These are phyloP conservation scores for Oligia latruncula DNA, from an alignment of 2,888 invertebrate species.

Conservation along the genomic window DNA sequence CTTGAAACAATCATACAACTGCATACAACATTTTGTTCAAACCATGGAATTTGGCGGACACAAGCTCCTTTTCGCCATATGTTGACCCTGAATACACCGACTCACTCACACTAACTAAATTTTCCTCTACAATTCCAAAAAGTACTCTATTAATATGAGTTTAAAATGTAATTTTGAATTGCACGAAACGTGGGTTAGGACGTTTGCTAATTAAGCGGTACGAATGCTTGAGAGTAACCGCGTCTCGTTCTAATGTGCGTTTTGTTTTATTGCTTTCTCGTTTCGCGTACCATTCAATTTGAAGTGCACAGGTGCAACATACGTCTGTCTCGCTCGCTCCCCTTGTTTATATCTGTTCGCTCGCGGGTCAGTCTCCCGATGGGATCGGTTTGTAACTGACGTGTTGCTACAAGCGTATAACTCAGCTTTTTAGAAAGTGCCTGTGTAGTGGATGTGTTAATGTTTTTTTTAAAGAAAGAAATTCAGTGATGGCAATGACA, in stretches of 20 bases:
- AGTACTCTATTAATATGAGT: constrained; percentile 22
- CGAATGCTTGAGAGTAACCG: constrained; percentile 68
- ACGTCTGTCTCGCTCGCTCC: constrained; percentile 81
- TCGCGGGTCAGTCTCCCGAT: constrained; percentile 81
- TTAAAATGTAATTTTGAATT: constrained; percentile 62
- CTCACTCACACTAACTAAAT: constrained; percentile 66
- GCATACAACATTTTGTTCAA: constrained; percentile 68
- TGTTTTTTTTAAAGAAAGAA: constrained; percentile 63
- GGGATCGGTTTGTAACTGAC: constrained; percentile 72
- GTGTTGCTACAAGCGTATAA: constrained; percentile 60
- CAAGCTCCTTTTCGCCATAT: constrained; percentile 85
- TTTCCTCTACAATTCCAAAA: constrained; percentile 41
- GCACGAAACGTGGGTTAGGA: constrained; percentile 64
- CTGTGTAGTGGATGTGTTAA: constrained; percentile 69
- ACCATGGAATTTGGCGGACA: constrained; percentile 82
- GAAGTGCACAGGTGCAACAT: constrained; percentile 88
- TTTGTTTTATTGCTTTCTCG: constrained; percentile 85
- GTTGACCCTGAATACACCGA: constrained; percentile 87
- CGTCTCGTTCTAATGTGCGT: constrained; percentile 80
- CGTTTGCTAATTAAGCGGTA: constrained; percentile 59
- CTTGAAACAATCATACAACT: constrained; percentile 52
- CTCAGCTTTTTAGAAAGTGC: constrained; percentile 75
- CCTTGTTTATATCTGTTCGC: constrained; percentile 74
- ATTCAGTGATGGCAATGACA: constrained; percentile 70
- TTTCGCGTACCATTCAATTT: constrained; percentile 83